Evolutionary conservation across 2,113 vertebrate genomes (phyloP), one percentile per base, ranked within the genome.

Genomic region (Copsychus sechellarum): DNA sequence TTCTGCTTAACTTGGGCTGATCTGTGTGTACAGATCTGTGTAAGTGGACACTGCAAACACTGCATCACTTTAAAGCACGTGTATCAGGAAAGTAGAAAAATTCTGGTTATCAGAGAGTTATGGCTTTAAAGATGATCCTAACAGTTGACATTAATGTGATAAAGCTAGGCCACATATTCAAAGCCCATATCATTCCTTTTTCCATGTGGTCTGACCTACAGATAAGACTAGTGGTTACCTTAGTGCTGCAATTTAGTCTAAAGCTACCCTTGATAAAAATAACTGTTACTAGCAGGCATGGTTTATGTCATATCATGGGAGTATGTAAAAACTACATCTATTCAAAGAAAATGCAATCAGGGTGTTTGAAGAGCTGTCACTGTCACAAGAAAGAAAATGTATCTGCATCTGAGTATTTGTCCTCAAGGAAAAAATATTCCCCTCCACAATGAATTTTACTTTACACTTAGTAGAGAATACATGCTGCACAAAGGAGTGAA

Each of bases 331-430:
- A 25, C 5, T 25, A 18, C 9, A 8, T 48, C 53, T 67, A 16
- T 38, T 90, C 25, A 64, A 42, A 78, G 28, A 29, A 60, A 57
- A 86, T 56, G 11, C 65, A 82, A 65, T 42, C 50, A n/a, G 47
- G 19, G 42, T 38, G 8, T 67, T 77, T 74, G 47, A 60, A 40
- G 64, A 61, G 42, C 48, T 70, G 81, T 85, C 40, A 69, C 26
- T 56, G 57, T 86, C 69, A 79, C 26, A 48, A 79, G 69, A 90
- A 95, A 57, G 47, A 31, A 82, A 90, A 93, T 62, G 18, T 73
- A 16, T 66, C 36, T 88, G 18, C 9, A 47, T 51, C 85, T 83
- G 6, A 81, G 19, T 58, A 22, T 31, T 84, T 65, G 61, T 95
- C 54, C 66, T 89, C 14, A 82, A 83, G 34, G 84, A 56, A 62